Conservation (phyloP, 2,113 vertebrate species). For the Nyctibius bracteatus region DNA sequence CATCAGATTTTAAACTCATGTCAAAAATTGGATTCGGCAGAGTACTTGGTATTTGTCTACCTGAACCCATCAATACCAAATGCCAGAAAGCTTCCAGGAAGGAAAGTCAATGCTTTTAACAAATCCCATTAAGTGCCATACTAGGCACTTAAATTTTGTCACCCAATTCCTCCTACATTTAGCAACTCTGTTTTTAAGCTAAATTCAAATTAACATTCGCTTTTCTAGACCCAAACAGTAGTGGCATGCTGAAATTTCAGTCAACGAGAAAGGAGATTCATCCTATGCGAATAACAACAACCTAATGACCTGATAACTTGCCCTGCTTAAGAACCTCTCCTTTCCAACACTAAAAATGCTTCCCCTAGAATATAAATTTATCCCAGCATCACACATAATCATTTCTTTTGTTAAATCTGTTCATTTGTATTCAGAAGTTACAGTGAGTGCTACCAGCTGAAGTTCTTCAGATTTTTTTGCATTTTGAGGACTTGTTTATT, state of each 20-base stretch:
- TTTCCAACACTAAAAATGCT: background rate
- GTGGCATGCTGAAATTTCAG: background rate
- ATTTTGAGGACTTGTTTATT: background rate
- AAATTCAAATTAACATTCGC: background rate
- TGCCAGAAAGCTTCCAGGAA: background rate
- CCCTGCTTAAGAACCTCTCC: background rate
- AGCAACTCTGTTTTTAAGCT: background rate
- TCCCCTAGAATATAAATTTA: background rate
- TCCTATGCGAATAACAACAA: background rate
- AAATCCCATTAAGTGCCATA: background rate
- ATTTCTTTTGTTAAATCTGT: background rate
- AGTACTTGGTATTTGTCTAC: background rate
- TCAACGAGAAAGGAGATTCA: background rate
- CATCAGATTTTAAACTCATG: background rate
- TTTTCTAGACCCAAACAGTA: background rate
- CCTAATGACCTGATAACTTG: background rate
- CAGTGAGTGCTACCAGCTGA: background rate
- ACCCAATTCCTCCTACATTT: background rate
- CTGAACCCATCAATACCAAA: background rate
- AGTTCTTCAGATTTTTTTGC: background rate
- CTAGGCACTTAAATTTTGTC: background rate
- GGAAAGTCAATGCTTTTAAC: background rate
- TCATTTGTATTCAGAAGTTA: background rate
- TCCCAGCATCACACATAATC: background rate
- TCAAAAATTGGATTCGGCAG: background rate